Evolutionary conservation across 2,113 vertebrate genomes (phyloP), one percentile per base, ranked within the genome.

Genomic region (Aviceda subcristata): DNA sequence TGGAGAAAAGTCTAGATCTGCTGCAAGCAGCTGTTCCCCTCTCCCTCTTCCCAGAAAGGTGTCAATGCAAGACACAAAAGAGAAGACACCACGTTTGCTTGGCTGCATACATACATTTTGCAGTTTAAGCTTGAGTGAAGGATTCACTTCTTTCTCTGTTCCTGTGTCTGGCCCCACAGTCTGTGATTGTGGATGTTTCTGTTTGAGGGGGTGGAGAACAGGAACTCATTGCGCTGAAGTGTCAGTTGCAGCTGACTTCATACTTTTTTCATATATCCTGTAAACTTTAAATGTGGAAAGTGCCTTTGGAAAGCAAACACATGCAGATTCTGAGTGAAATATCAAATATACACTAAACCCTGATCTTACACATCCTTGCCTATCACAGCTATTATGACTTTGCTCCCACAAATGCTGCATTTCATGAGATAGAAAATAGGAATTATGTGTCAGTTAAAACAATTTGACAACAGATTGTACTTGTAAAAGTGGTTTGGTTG

Each of bases 181-280:
- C 48, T 69, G 19, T 21, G 45, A n/a, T 13, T 56, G 36, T 34
- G 74, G 60, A 46, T 18, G 20, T 51, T 73, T 57, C 21, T 43
- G 8, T 38, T n/a, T 46, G 32, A 56, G 27, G 32, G 10, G 2
- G 14, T 32, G 10, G 14, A 78, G 46, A 57, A 45, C 11, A 27
- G 23, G 38, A 73, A 36, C 14, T 36, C 30, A 12, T 4, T 32
- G 34, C 29, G 27, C 17, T 27, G 11, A 46, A 26, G 9, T 6
- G 7, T 63, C 75, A 53, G 6, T 30, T 62, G 36, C 34, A 46
- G 4, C 5, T 41, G 23, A 23, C 23, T 74, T 83, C 27, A 32
- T 8, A 4, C 3, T 1, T 69, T 63, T 23, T 48, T 62, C 3
- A 4, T 34, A 24, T 20, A 19, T 43, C 2, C 10, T 9, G 1